Base-by-base conservation (phyloP, 2,888 invertebrate species). In the Nomada ruficornis region DNA sequence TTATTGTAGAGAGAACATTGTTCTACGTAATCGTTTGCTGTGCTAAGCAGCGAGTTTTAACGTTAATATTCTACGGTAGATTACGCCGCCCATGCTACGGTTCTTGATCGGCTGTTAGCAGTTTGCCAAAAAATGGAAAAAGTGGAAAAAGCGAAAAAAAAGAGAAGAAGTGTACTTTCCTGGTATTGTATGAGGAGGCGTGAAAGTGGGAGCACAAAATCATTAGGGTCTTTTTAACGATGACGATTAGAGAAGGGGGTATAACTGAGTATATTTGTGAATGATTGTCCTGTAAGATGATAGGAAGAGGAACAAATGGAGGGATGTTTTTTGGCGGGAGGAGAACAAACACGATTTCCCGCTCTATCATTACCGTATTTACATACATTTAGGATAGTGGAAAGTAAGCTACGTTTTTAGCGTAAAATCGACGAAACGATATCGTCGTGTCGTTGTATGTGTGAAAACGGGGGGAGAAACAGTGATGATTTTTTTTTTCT, bases 311-410 rank as follows among this genome's bases (percentile, higher is more conserved):
- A 29, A 13, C 9, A 44, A 42, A 74, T 36, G 36, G 29, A 68
- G 65, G 55, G 63, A 62, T 59, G 36, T 7, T 36, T 36, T 55
- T 64, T 70, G 55, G 64, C 71, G 75, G 26, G 71, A 54, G 57
- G 77, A 86, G 81, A 80, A 77, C 55, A 77, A 80, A 79, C 55
- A 77, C 77, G 77, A 78, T 57, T 85, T 73, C 77, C 79, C 74
- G 68, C 82, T 87, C 78, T 90, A 84, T 83, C 79, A 88, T 85
- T 80, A 84, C 65, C 80, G 81, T 87, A 89, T 90, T 85, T 88
- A 88, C 80, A 82, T 73, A 73, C 78, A 68, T 83, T 68, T 83
- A 83, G 74, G 54, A 79, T 83, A 83, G 78, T 77, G 65, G 23
- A 82, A 77, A 68, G 29, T 82, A 83, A 83, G 62, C 80, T 89